phyloP scores from a whole-genome alignment of 1,140 invertebrate genomes.

The Helicorthomorpha holstii region DNA sequence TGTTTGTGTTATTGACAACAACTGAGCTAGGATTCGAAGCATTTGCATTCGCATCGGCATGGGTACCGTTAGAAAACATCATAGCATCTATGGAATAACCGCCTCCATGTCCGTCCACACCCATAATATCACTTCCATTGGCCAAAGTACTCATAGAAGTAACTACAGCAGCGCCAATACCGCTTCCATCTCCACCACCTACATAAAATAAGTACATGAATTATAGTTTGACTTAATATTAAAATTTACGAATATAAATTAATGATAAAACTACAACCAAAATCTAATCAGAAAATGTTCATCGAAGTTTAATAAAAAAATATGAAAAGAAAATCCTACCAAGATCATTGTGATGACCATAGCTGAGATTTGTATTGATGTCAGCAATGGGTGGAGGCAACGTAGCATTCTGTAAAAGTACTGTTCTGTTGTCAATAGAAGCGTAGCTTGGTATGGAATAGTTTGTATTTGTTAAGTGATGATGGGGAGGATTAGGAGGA shows the following conservation, averaged over 20 bases:
- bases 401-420: constrained; percentile 45
- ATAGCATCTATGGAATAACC: constrained; percentile 22
- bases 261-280: too few relatives aligned
- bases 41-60: too few relatives aligned
- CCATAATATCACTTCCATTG: constrained; percentile 31
- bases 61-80: constrained; percentile 2
- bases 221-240: too few relatives aligned
- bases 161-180: constrained; percentile 54
- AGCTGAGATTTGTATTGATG: constrained; percentile 37
- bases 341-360: constrained; percentile 27
- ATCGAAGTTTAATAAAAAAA: too few relatives aligned
- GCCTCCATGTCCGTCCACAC: constrained; percentile 24
- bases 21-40: constrained; percentile 22
- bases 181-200: constrained; percentile 36
- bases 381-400: constrained; percentile 41
- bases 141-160: constrained; percentile 57
- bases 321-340: too few relatives aligned
- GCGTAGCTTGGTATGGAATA: constrained; percentile 17
- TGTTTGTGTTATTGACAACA: too few relatives aligned
- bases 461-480: constrained; percentile 21
- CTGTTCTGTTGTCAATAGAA: constrained; percentile 19
- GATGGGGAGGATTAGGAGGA: constrained; percentile 8
- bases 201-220: too few relatives aligned
- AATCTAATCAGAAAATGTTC: too few relatives aligned
- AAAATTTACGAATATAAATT: too few relatives aligned